phyloP scores from a whole-genome alignment of 1,140 invertebrate genomes.

The Drosophila dunni region DNA sequence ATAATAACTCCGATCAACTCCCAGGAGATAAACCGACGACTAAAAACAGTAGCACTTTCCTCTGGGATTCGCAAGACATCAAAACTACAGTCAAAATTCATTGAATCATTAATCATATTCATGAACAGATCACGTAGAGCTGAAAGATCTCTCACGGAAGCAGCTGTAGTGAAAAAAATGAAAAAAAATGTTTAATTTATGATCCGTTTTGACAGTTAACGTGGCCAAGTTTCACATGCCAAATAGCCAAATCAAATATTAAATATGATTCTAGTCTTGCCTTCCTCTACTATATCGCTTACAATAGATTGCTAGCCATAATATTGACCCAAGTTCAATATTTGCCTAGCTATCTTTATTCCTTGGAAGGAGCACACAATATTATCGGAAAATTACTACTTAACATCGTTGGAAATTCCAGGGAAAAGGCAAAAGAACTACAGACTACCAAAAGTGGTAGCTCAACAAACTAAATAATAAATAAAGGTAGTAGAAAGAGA shows the following conservation, averaged over 20 bases:
- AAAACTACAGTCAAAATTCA: constrained; percentile 33
- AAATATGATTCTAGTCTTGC: constrained; percentile 1
- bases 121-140: constrained; percentile 48
- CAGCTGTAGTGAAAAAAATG: constrained; percentile 44
- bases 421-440: constrained; percentile 38
- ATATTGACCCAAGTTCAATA: constrained; percentile 69
- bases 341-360: constrained; percentile 55
- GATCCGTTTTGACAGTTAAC: constrained; percentile 70
- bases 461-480: constrained; percentile 47
- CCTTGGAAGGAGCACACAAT: constrained; percentile 2
- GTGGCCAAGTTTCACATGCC: constrained; percentile 13
- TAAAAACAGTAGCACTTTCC: constrained; percentile 67
- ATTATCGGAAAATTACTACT: constrained; percentile 84
- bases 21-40: constrained; percentile 15
- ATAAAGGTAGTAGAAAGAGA: constrained; percentile 23
- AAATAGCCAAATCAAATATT: constrained; percentile 29
- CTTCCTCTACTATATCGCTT: constrained; percentile 56
- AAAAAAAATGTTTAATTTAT: constrained; percentile 60
- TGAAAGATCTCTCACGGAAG: constrained; percentile 62
- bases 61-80: constrained; percentile 40
- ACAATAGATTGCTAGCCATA: constrained; percentile 51
- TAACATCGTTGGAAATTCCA: constrained; percentile 75
- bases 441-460: constrained; percentile 41
- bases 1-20: constrained; percentile 24
- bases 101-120: constrained; percentile 74